Evolutionary conservation across 2,888 invertebrate genomes (phyloP), one percentile per base, ranked within the genome.

Genomic region (Lithosia quadra): DNA sequence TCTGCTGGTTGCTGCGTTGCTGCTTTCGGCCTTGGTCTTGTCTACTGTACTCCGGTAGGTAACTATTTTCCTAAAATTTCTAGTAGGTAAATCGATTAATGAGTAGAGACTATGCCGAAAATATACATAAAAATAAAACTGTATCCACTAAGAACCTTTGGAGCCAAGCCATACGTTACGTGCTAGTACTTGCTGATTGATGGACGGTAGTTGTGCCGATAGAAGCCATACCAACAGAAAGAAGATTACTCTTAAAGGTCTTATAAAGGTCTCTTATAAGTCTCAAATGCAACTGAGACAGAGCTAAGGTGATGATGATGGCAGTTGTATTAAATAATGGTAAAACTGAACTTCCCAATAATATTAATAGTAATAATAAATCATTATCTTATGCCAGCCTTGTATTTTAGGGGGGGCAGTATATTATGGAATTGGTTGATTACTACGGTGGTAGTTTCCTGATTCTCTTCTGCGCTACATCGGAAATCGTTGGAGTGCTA

Each of bases 31-130:
- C 74, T 96, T 63, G 97, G 98, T 10, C 92, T 97, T 8, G 87
- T 97, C 59, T 98, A 97, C 82, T 95, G 97, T 9, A 97, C 97
- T 15, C 97, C 97, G 74, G 97, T 97, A 91, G 94, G 95, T 92
- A n/a, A n/a, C n/a, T n/a, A 57, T 7, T 21, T 34, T 55, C n/a
- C 33, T 18, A 33, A 15, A 22, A 56, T 22, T 11, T 22, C 2
- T 0, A 13, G 55, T 7, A 53, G n/a, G 11, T 55, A 18, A 1
- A 10, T 2, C 7, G 1, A 22, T 7, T 3, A 11, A 55, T 0
- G 1, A 7, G 5, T 53, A 1, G 7, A 18, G 43, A 43, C 15
- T 43, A 43, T 18, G 15, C 15, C 15, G 8, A n/a, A 9, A 49
- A 49, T n/a, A n/a, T 49, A 8, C 18, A 43, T 43, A 22, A 13